These are phyloP conservation scores for Eilema sororculum DNA, from an alignment of 2,888 invertebrate species.

Conservation along the genomic window DNA sequence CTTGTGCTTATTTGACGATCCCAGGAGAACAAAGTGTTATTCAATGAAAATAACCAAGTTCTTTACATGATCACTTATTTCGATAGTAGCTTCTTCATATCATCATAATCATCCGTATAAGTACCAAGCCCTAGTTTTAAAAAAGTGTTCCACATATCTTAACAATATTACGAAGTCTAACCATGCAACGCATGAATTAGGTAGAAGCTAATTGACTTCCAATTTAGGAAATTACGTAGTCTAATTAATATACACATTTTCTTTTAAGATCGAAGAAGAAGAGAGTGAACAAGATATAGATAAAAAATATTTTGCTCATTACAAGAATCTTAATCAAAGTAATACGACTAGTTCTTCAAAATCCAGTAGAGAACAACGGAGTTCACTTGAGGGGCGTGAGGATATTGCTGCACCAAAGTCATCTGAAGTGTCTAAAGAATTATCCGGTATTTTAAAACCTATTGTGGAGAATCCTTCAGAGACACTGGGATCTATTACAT, in stretches of 20 bases:
- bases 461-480: not conserved
- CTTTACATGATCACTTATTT: too few species aligned
- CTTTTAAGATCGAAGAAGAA: conserved; percentile 63
- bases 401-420: not conserved
- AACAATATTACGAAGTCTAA: not conserved
- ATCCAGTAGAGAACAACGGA: conserved; percentile 40
- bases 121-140: not conserved
- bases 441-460: conserved; percentile 11
- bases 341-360: conserved; percentile 13
- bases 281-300: conserved; percentile 81
- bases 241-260: conserved; percentile 8
- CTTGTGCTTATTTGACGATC: too few species aligned
- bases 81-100: too few species aligned
- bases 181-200: not conserved
- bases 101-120: too few species aligned
- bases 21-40: too few species aligned
- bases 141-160: too few species aligned
- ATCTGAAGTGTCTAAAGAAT: not conserved
- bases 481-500: conserved; percentile 2
- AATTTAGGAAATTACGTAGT: too few species aligned
- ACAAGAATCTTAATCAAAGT: conserved; percentile 63
- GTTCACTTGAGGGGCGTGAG: conserved; percentile 21
- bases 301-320: conserved; percentile 77
- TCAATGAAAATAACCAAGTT: too few species aligned
- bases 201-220: not conserved